Base-by-base conservation (phyloP, 2,888 invertebrate species). In the Heliconius ismenius region DNA sequence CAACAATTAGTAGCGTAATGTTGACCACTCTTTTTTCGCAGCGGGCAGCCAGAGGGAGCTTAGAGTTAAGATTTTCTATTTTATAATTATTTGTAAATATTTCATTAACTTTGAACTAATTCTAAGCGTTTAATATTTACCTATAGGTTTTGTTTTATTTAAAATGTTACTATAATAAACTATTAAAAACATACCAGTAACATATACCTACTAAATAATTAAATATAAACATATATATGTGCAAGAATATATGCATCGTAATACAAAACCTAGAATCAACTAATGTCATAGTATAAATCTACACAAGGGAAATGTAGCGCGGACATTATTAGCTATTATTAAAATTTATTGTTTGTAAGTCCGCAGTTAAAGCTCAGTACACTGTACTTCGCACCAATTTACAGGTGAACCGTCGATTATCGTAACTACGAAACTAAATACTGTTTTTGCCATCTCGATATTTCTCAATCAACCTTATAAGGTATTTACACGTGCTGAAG, bases 291-390 rank as follows among this genome's bases (percentile, higher is more conserved):
- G 77, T 75, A 77, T 79, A 80, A 78, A 79, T 78, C 74, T 75
- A 74, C 76, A 76, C 72, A 73, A 69, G 74, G 76, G 73, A 79
- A 79, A 74, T 75, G 76, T 79, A 78, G 60, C 67, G 73, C 73
- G 70, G 73, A 62, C 78, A 62, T 80, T 76, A 75, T 76, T 79
- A 75, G 75, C 79, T 64, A 79, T 76, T 80, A 77, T 78, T 79
- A 60, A 78, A 76, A 78, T 79, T 78, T 79, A 80, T 79, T 78
- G 75, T 76, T 73, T 73, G 73, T 70, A 60, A 68, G 32, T 60
- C 72, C 43, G 68, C 58, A 69, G 63, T 75, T 79, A 78, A 67
- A 78, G 69, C 65, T 67, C 28, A 76, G 67, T 62, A 68, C 80
- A 75, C 60, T 26, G 49, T 77, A 75, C 65, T 77, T 77, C 74